These are phyloP conservation scores for Charanyca ferruginea DNA, from an alignment of 2,888 invertebrate genomes.

Conservation along the genomic window DNA sequence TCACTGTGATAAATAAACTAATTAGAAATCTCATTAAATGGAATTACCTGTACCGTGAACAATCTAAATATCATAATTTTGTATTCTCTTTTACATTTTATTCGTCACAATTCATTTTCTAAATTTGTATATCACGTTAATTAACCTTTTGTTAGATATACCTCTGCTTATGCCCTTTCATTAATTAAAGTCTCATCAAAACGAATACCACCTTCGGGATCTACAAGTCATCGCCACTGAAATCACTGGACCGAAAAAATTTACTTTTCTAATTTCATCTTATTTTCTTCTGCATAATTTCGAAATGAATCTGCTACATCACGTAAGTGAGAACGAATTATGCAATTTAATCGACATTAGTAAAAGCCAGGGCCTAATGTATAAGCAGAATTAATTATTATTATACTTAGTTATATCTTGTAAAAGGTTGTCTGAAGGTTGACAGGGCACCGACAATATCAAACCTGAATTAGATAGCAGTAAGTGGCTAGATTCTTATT, in stretches of 20 bases:
- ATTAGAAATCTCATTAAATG: constrained; percentile 13
- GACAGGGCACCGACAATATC: constrained; percentile 31
- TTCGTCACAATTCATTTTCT: not conserved
- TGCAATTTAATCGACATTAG: constrained; percentile 44
- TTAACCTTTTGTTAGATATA: not conserved
- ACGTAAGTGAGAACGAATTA: constrained; percentile 33
- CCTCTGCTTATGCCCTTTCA: not conserved
- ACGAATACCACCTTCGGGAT: not conserved
- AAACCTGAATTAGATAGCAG: constrained; percentile 30
- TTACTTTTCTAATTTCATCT: not conserved
- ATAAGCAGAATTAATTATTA: constrained; percentile 46
- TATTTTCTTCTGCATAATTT: constrained; percentile 36
- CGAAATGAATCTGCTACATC: constrained; percentile 18
- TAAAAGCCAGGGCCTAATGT: constrained; percentile 25
- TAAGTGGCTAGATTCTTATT: constrained; percentile 38
- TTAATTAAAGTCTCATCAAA: not conserved
- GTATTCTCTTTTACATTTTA: constrained; percentile 15
- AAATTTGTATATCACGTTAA: not conserved
- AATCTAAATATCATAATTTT: not conserved
- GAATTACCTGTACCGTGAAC: not conserved
- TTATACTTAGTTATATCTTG: constrained; percentile 14
- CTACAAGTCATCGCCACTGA: not conserved
- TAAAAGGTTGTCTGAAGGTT: constrained; percentile 65
- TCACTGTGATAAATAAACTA: not conserved
- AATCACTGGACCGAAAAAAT: not conserved